Evolutionary conservation across 2,888 invertebrate genomes (phyloP), one percentile per base, ranked within the genome.

Genomic region (Chloroclystis v-ata): DNA sequence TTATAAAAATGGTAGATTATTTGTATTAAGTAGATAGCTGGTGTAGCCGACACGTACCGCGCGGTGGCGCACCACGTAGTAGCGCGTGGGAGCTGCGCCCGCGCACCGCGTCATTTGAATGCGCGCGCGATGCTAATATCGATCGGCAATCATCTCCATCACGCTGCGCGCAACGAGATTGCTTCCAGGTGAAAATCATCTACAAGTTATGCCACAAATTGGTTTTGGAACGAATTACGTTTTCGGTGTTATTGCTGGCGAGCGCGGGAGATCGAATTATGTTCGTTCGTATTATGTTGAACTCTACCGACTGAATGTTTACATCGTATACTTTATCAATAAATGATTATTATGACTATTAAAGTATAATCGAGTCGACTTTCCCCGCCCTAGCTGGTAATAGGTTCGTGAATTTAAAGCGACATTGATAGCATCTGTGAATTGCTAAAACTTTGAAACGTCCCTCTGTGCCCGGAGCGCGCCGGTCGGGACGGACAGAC

Each of bases 61-160:
- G 33, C 16, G 33, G 2, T 6, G 14, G 14, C 33, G 33, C 14
- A 10, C 12, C 12, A 9, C 12, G 13, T 12, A 13, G 8, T 4
- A 14, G 32, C 12, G 30, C 29, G 43, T 3, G 10, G 20, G 7
- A 0, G 37, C 29, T 47, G 50, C 47, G 50, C 52, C 50, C 29
- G 39, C 33, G 43, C 35, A 45, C 42, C 29, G 25, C 28, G 10
- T 10, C 57, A 56, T 57, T 54, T 56, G 59, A 59, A 61, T 56
- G 61, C 25, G 24, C 33, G 14, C 43, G 38, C 35, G 47, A 38
- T 43, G 32, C 40, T 43, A 49, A 57, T 54, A 49, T 50, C 44
- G 47, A 47, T 56, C 30, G 54, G 54, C 43, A 45, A 58, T 58
- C 54, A 55, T 49, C 37, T 44, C 42, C 37, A 53, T 51, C 39